phyloP scores from a whole-genome alignment of 2,797 vertebrate species.

The Percopsis omiscomaycus region DNA sequence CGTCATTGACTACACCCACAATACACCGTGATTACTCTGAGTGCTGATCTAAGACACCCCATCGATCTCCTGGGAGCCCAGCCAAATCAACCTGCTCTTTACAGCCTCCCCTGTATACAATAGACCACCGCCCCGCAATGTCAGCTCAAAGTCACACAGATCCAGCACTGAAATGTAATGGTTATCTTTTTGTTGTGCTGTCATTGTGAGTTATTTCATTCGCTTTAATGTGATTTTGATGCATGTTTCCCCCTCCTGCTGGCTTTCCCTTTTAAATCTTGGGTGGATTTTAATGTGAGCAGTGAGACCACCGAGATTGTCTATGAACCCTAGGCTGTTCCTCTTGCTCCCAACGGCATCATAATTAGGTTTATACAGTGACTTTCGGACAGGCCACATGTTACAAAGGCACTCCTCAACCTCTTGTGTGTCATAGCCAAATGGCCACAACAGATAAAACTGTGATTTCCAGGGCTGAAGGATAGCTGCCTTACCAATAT shows the following conservation, averaged over 20 bases:
- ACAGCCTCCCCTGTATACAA: conserved; percentile 55
- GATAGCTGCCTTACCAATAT: background rate
- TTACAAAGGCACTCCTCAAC: background rate
- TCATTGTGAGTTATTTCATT: conserved; percentile 71
- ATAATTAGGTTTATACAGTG: conserved; percentile 41
- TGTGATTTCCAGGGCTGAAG: background rate
- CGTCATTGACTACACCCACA: conserved; percentile 53
- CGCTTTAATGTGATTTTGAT: conserved; percentile 76
- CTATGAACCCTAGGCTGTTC: conserved; percentile 23
- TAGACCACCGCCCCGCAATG: conserved; percentile 61
- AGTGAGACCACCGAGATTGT: conserved; percentile 23
- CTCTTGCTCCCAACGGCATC: conserved; percentile 19
- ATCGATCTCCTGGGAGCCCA: conserved; percentile 66
- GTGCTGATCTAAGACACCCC: conserved; percentile 69
- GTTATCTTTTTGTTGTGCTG: conserved; percentile 73
- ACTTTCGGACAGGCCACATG: conserved; percentile 28
- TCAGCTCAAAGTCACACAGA: conserved; percentile 70
- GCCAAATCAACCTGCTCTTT: conserved; percentile 63
- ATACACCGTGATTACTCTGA: conserved; percentile 68
- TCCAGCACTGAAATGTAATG: conserved; percentile 65
- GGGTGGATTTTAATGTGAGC: conserved; percentile 42
- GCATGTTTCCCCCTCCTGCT: conserved; percentile 51
- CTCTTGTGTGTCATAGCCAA: too few relatives aligned
- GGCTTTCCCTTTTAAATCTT: conserved; percentile 54
- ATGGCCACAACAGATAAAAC: background rate